Conservation (phyloP, 2,113 vertebrate genomes). For the Otus sunia region DNA sequence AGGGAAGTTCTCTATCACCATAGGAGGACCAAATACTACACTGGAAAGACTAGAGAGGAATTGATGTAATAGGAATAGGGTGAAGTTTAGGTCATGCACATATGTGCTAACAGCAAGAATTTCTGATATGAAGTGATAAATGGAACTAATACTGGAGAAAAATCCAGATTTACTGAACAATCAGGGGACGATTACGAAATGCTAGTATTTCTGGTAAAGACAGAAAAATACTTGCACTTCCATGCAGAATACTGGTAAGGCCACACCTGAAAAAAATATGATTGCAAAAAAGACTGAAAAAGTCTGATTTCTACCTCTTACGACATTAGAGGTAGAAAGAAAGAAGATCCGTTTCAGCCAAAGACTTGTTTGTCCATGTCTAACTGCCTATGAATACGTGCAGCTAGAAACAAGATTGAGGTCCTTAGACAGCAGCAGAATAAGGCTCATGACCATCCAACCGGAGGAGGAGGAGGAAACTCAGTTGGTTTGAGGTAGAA, state of each 20-base stretch:
- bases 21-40: background rate
- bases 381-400: background rate
- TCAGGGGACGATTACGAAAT: background rate
- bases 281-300: background rate
- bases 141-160: background rate
- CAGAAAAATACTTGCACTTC: background rate
- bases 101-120: background rate
- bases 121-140: slow-evolving; percentile 13
- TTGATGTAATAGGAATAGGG: background rate
- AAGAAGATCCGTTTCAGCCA: background rate
- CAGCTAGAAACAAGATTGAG: background rate
- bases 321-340: background rate
- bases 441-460: background rate
- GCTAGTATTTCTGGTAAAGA: background rate
- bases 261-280: background rate
- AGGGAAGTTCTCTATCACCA: background rate
- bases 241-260: background rate
- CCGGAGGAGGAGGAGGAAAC: background rate
- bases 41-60: slow-evolving; percentile 20
- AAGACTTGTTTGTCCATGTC: background rate
- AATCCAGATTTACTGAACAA: background rate
- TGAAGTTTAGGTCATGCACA: slow-evolving; percentile 22
- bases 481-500: background rate
- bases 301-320: background rate
- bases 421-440: background rate